Percentiles rank a stretch among this genome's conserved stretches.
Conservation (phyloP, 2,797 vertebrate species). For the Telmatherina bonti region DNA sequence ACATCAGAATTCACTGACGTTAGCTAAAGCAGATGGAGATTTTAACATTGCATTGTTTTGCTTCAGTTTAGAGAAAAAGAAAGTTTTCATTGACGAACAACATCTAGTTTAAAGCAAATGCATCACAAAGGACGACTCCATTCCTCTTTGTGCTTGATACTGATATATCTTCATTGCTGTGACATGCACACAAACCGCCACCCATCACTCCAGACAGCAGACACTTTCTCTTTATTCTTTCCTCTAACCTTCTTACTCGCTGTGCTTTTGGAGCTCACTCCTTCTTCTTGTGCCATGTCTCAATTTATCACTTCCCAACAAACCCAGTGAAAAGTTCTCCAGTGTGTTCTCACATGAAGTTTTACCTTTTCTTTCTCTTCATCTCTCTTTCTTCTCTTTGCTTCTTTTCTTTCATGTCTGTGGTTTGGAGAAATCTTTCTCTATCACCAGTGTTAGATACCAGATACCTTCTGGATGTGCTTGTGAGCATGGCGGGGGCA, state of each 20-base stretch:
- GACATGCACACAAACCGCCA: not conserved
- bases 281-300: slow-evolving; percentile 23
- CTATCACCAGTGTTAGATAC: slow-evolving; percentile 33
- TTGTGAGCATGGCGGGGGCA: slow-evolving; percentile 58
- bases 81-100: no score
- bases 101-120: not conserved
- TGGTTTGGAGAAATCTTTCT: slow-evolving; percentile 30
- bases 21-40: no score
- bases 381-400: not conserved
- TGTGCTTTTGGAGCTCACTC: slow-evolving; percentile 8
- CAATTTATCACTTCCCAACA: slow-evolving; percentile 31
- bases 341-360: not conserved
- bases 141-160: slow-evolving; percentile 3
- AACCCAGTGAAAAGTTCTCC: slow-evolving; percentile 5
- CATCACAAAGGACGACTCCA: not conserved
- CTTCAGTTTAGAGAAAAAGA: no score
- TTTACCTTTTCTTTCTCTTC: not conserved
- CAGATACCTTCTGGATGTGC: slow-evolving; percentile 65
- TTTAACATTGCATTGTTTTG: no score
- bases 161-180: slow-evolving; percentile 15
- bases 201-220: slow-evolving; percentile 20
- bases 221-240: slow-evolving; percentile 11
- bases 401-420: slow-evolving; percentile 13
- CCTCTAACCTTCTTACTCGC: not conserved
- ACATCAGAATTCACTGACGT: not conserved